Evolutionary conservation across 2,888 invertebrate genomes (phyloP).

Genomic region (Apoda limacodes): DNA sequence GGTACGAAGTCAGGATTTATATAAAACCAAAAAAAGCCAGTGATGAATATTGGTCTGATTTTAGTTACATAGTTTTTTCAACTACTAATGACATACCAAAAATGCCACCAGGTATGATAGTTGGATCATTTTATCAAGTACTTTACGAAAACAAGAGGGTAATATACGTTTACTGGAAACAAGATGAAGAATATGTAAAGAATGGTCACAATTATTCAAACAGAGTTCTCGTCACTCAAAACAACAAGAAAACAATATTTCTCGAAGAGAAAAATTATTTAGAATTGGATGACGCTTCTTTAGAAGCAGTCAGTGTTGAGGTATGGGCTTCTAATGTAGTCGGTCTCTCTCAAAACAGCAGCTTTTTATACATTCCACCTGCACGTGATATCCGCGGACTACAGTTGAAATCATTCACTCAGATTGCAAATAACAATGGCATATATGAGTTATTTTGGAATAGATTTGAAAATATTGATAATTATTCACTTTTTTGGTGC

Average conservation of each 20-base stretch:
- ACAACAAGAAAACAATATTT: slow-evolving; percentile 39
- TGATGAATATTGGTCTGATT: slow-evolving; percentile 79
- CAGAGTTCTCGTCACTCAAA: slow-evolving; percentile 53
- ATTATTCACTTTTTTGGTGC: no score
- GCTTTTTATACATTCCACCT: slow-evolving; percentile 73
- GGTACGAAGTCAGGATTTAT: slow-evolving; percentile 79
- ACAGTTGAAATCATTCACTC: slow-evolving; percentile 71
- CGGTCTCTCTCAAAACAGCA: slow-evolving; percentile 68
- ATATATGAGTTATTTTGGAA: slow-evolving; percentile 76
- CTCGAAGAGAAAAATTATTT: slow-evolving; percentile 66
- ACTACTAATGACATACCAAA: slow-evolving; percentile 73
- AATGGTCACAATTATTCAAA: slow-evolving; percentile 83
- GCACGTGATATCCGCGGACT: slow-evolving; percentile 55
- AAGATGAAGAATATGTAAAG: slow-evolving; percentile 74
- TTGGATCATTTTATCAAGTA: slow-evolving; percentile 80
- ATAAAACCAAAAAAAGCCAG: slow-evolving; percentile 69
- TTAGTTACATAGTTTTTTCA: slow-evolving; percentile 68
- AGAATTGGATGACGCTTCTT: slow-evolving; percentile 66
- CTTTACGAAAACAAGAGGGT: slow-evolving; percentile 64
- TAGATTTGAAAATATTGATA: no score
- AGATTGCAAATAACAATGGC: slow-evolving; percentile 78
- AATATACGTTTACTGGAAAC: slow-evolving; percentile 84
- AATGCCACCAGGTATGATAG: slow-evolving; percentile 75
- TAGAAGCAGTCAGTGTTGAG: slow-evolving; percentile 53
- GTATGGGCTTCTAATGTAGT: slow-evolving; percentile 73